phyloP scores from a whole-genome alignment of 2,113 vertebrate genomes.

The Tachycineta bicolor region DNA sequence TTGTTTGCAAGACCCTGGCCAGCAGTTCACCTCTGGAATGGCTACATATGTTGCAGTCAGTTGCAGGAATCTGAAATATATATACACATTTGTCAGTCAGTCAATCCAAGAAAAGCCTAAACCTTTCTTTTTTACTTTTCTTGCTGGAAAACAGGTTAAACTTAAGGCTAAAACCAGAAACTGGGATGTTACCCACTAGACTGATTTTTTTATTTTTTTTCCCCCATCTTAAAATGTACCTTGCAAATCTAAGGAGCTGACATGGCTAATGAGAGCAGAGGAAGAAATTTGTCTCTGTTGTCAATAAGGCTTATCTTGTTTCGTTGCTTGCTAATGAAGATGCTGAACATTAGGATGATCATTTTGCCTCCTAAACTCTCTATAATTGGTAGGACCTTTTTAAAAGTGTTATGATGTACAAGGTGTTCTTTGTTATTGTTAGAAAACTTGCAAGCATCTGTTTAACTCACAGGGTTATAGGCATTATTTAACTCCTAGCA shows the following conservation, averaged over 20 bases:
- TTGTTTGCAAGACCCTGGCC: not conserved
- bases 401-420: not conserved
- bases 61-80: not conserved
- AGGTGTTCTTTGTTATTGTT: not conserved
- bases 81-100: not conserved
- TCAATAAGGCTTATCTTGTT: not conserved
- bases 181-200: not conserved
- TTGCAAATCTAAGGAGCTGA: not conserved
- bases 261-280: not conserved
- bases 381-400: not conserved
- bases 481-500: not conserved
- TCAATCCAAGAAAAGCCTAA: not conserved
- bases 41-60: not conserved
- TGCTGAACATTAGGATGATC: not conserved
- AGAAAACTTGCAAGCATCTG: not conserved
- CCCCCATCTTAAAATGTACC: not conserved
- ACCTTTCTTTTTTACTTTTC: not conserved
- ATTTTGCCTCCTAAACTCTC: not conserved
- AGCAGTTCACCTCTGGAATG: not conserved
- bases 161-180: not conserved
- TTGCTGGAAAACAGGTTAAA: not conserved
- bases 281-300: not conserved
- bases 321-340: not conserved
- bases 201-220: not conserved
- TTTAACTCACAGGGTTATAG: not conserved